Evolutionary conservation across 2,113 vertebrate species (phyloP), one percentile per base, ranked within the genome.

Genomic region (Chaetodon auriga): DNA sequence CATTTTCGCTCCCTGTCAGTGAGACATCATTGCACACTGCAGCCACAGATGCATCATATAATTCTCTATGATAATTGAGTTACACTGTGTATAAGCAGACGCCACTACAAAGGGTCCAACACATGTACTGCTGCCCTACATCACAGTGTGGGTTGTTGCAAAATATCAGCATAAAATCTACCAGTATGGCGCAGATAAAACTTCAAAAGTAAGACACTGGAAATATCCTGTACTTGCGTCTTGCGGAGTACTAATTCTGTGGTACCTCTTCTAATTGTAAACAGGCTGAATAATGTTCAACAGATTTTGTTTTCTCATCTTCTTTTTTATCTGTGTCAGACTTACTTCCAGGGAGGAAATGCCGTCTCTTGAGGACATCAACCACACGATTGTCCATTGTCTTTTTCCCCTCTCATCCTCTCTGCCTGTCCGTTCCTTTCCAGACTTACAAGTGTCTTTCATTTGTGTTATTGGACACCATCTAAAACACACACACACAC

Each of bases 1-100:
- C 85, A 49, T 89, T 84, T 89, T 89, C 82, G 82, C 87, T 85
- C 76, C 38, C 43, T 74, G 86, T 92, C 87, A 87, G 62, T 72
- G 86, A 84, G 70, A 70, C n/a, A 81, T 87, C 73, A 71, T 85
- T 87, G 82, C 36, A 58, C 25, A 6, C 25, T 70, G 73, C 66
- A 75, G 76, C 82, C 62, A 61, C 83, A 55, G 49, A 54, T 41
- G 49, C 46, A 12, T 25, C 68, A 72, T 63, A 1, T 55, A 43
- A 43, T 48, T 82, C 77, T 86, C 48, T 18, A 23, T 54, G 68
- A 72, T 75, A 80, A 61, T 75, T 65, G 18, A 77, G 54, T 36
- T 65, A 23, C 13, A 14, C 6, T 78, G 30, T 71, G 41, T 41
- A 21, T 65, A 53, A 61, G 48, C 46, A 2, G 53, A 70, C 5